phyloP scores from a whole-genome alignment of 2,888 invertebrate species.

The Adineta ricciae region DNA sequence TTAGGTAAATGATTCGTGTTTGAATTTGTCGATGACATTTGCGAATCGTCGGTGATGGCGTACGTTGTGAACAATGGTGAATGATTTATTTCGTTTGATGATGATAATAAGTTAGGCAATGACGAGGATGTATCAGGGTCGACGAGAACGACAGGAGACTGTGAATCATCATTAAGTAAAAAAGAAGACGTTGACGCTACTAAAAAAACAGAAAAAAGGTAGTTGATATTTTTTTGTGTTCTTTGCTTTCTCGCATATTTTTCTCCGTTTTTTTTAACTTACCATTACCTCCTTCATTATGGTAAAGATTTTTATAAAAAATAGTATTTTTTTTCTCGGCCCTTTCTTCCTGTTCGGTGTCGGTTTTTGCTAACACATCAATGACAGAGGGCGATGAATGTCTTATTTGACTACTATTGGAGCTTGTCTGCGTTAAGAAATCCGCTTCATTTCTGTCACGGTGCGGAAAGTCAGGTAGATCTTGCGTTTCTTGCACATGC shows the following conservation, averaged over 20 bases:
- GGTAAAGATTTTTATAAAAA: background rate
- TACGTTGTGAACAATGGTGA: background rate
- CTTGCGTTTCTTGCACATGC: background rate
- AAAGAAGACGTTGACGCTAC: background rate
- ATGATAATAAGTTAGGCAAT: background rate
- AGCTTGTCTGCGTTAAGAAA: background rate
- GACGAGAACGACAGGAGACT: background rate
- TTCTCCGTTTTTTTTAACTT: background rate
- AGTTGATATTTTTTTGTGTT: background rate
- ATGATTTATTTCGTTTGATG: background rate
- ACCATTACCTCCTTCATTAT: background rate
- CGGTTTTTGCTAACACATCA: background rate
- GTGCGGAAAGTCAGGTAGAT: background rate
- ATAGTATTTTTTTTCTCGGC: background rate
- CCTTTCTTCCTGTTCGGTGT: background rate
- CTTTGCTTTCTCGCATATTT: background rate
- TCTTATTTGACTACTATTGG: background rate
- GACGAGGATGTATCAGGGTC: background rate
- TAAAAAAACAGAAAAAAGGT: background rate
- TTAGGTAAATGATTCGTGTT: background rate
- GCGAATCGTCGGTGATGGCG: background rate
- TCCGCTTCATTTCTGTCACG: background rate
- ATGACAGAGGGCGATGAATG: background rate
- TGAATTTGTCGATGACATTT: background rate
- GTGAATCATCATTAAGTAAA: conserved; percentile 1